Evolutionary conservation across 2,888 invertebrate species (phyloP), one percentile per base, ranked within the genome.

Genomic region (Phaonia tiefii): DNA sequence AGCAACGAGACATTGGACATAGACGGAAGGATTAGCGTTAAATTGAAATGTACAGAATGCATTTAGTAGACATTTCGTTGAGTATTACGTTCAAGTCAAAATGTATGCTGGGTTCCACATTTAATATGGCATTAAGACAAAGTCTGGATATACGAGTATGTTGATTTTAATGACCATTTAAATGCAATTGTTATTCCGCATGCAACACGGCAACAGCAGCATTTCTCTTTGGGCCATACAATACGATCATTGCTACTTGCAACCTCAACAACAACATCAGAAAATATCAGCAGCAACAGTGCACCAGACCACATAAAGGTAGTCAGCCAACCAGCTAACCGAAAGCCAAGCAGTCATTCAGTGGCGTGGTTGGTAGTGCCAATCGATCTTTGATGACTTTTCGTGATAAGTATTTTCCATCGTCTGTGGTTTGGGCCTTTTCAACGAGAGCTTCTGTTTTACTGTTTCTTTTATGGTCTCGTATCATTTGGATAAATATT

Each of bases 341-440:
- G 31, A 42, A 7, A 5, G n/a, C 44, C 51, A 63, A 63, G 51
- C 37, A 31, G 46, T 3, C 69, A n/a, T n/a, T n/a, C 49, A 76
- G 74, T 79, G 85, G 83, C n/a, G n/a, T n/a, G n/a, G n/a, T n/a
- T 31, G 31, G 31, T 71, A 84, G 81, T 86, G 87, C 85, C 88
- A 87, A 87, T 88, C 87, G 86, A 86, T 87, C 87, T 87, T 86
- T 87, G 87, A 86, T 85, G 80, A 85, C 82, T 87, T 87, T 86
- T 87, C 86, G 83, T 86, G 87, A 87, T 86, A 86, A 86, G 84
- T 83, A 83, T 77, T 79, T 77, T 81, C 83, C 63, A 31, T 73
- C 65, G 54, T 74, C 13, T 39, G 15, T 58, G 37, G 73, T 49
- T 25, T 74, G 17, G 46, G 42, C 15, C 15, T 15, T 42, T 63